phyloP scores from a whole-genome alignment of 2,113 vertebrate species.

The Erythrolamprus reginae region DNA sequence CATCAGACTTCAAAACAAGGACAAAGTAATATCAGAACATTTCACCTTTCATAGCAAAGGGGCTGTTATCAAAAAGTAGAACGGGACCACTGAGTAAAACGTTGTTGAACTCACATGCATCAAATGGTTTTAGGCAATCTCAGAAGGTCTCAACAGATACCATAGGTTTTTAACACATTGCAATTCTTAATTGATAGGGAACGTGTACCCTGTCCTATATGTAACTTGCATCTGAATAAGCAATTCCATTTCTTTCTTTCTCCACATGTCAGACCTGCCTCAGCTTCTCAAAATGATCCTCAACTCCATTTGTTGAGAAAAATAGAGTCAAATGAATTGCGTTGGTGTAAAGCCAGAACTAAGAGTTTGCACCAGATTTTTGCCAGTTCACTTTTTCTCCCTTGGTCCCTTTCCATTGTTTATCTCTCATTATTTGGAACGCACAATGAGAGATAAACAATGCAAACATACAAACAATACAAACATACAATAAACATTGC shows the following conservation, averaged over 20 bases:
- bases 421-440: no score
- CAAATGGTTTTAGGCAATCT: background rate
- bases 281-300: background rate
- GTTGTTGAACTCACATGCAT: background rate
- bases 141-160: background rate
- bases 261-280: background rate
- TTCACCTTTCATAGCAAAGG: background rate
- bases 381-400: background rate
- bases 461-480: no score
- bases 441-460: no score
- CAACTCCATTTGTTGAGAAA: background rate
- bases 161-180: background rate
- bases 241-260: background rate
- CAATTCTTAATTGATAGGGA: background rate
- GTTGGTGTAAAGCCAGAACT: background rate
- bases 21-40: background rate
- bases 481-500: no score
- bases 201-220: background rate
- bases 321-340: background rate
- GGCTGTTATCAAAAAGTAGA: background rate
- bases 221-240: background rate
- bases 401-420: background rate
- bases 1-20: background rate
- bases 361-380: background rate
- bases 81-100: background rate